Base-by-base conservation (phyloP, 2,113 vertebrate species). In the Aythya baeri region DNA sequence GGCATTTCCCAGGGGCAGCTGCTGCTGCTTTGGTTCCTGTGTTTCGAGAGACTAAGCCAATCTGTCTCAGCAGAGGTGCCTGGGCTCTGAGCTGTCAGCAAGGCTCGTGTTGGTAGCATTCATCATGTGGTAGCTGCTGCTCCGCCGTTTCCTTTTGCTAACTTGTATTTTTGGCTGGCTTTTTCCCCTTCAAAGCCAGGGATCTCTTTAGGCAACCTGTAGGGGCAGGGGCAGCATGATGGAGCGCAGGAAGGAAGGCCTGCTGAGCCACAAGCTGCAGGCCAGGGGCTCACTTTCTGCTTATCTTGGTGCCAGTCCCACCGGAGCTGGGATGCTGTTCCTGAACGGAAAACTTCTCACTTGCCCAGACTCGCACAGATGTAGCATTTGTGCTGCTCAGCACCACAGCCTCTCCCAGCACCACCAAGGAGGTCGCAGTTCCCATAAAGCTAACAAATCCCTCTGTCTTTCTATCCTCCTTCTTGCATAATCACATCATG, bases 281-380 rank as follows among this genome's bases (percentile, higher is more conserved):
- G 3, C 9, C 18, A 17, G n/a, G 3, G 32, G 21, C 25, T 5
- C 17, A 0, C 3, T 34, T 62, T 34, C 46, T 74, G 89, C 6
- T 2, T 7, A 1, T 36, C 6, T 18, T 12, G 44, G 16, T 63
- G 61, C 34, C 52, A 58, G 27, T 32, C 5, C n/a, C 0, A 0
- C 31, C 8, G 11, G 54, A 5, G 34, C 5, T 31, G 34, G 13
- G 50, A 7, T 65, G 55, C 4, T 1, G 1, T 7, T 74, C 50
- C 13, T 7, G 44, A 58, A 7, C 17, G 14, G 22, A n/a, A 9
- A 20, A 54, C 5, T 17, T 70, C 25, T 12, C 13, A 3, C 26
- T 38, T 12, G 18, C 32, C 50, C 34, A 3, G 1, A 4, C 26
- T 49, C 4, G 0, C 57, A 50, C 31, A 4, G 0, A 0, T 1